Conservation (phyloP, 2,888 invertebrate genomes). For the Hecatera dysodea region DNA sequence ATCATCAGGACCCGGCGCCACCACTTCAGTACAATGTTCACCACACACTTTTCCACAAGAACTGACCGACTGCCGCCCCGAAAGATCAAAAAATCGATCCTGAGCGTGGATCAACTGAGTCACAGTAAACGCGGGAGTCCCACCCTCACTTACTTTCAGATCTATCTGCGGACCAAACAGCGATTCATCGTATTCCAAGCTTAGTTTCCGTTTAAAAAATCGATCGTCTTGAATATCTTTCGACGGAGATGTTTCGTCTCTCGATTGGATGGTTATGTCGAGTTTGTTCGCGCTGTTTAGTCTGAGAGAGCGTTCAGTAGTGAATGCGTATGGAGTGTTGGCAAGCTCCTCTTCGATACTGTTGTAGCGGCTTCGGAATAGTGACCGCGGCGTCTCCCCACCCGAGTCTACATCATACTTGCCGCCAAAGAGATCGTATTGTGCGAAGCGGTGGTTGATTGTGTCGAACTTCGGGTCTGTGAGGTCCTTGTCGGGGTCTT, state of each 20-base stretch:
- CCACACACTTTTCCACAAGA: constrained; percentile 66
- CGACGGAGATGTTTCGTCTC: constrained; percentile 76
- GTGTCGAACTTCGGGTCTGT: constrained; percentile 85
- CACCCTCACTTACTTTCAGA: constrained; percentile 69
- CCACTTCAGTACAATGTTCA: constrained; percentile 72
- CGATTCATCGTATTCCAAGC: constrained; percentile 73
- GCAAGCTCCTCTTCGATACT: constrained; percentile 88
- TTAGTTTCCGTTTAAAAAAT: constrained; percentile 77
- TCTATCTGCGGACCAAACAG: constrained; percentile 83
- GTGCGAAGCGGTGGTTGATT: constrained; percentile 85
- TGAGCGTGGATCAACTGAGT: constrained; percentile 88
- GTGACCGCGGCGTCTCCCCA: constrained; percentile 78
- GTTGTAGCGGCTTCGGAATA: constrained; percentile 88
- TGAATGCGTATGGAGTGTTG: constrained; percentile 89
- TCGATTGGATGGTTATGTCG: constrained; percentile 81
- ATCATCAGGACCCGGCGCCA: constrained; percentile 74
- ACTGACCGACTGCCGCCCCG: constrained; percentile 72
- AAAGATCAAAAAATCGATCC: constrained; percentile 86
- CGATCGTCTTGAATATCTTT: constrained; percentile 84
- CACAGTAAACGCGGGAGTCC: constrained; percentile 84
- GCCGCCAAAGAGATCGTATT: constrained; percentile 86
- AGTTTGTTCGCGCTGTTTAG: constrained; percentile 74
- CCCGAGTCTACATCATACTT: constrained; percentile 80
- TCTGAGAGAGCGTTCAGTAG: constrained; percentile 78
- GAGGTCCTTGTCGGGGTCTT: constrained; percentile 70